These are phyloP conservation scores for Microcebus ravelobensis DNA, from an alignment of 2,113 vertebrate species.

Conservation along the genomic window DNA sequence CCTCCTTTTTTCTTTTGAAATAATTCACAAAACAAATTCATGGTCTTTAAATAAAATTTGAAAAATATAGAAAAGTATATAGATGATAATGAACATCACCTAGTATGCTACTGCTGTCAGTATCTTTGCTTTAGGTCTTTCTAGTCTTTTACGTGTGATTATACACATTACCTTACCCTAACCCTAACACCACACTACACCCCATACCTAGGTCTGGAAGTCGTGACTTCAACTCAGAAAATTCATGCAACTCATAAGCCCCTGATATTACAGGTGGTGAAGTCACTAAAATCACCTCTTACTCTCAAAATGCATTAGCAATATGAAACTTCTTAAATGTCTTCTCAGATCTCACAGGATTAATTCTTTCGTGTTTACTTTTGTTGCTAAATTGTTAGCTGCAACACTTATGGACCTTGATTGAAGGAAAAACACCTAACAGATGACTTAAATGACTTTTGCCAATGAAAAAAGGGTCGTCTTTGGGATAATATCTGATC, in stretches of 20 bases:
- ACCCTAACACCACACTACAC: neutral
- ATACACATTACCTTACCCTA: neutral
- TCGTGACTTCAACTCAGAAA: neutral
- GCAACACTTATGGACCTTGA: neutral
- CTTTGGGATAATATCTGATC: neutral
- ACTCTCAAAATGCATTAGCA: neutral
- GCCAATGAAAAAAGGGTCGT: neutral
- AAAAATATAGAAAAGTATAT: neutral
- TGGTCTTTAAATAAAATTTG: neutral
- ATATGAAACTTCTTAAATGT: neutral
- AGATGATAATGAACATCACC: neutral
- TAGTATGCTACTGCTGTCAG: neutral
- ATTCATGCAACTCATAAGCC: neutral
- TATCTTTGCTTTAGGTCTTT: conserved; percentile 14
- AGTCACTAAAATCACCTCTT: neutral
- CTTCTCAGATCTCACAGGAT: neutral
- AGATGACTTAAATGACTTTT: neutral
- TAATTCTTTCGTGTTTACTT: neutral
- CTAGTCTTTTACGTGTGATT: neutral
- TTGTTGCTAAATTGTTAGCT: neutral
- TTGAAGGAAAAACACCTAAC: neutral
- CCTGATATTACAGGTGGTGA: neutral
- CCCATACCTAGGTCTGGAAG: neutral
- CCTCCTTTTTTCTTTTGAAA: neutral
- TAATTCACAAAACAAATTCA: conserved; percentile 24